Evolutionary conservation across 2,888 invertebrate species (phyloP).

Genomic region (Erebia palarica): DNA sequence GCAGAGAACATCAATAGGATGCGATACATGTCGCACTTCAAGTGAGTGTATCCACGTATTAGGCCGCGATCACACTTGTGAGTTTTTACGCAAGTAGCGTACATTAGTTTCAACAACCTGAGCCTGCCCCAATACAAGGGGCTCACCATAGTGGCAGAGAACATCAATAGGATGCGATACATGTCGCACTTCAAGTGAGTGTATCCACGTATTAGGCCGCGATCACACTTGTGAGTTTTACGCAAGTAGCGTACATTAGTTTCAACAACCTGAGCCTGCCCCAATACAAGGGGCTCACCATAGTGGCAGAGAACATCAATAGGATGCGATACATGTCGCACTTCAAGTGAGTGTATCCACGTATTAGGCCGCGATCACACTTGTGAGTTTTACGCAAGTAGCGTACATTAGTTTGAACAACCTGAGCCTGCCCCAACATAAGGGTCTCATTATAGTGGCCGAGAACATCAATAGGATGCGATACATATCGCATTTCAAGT

Average conservation of each 20-base stretch:
- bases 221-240: no score
- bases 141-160: conserved; percentile 95
- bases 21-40: conserved; percentile 98
- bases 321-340: conserved; percentile 98
- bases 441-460: conserved; percentile 94
- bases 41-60: conserved; percentile 52
- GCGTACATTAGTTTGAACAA: no score
- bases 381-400: no score
- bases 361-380: no score
- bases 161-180: conserved; percentile 97
- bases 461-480: conserved; percentile 98
- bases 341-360: conserved; percentile 82
- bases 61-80: no score
- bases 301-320: conserved; percentile 98
- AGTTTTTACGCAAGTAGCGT: no score
- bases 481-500: conserved; percentile 97
- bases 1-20: conserved; percentile 98
- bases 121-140: conserved; percentile 94
- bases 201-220: no score
- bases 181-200: conserved; percentile 94
- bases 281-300: conserved; percentile 93
- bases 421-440: conserved; percentile 92
- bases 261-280: conserved; percentile 90
- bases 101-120: conserved; percentile 87
- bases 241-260: no score